Conservation (phyloP, 2,888 invertebrate species). For the Pristionchus fissidentatus region DNA sequence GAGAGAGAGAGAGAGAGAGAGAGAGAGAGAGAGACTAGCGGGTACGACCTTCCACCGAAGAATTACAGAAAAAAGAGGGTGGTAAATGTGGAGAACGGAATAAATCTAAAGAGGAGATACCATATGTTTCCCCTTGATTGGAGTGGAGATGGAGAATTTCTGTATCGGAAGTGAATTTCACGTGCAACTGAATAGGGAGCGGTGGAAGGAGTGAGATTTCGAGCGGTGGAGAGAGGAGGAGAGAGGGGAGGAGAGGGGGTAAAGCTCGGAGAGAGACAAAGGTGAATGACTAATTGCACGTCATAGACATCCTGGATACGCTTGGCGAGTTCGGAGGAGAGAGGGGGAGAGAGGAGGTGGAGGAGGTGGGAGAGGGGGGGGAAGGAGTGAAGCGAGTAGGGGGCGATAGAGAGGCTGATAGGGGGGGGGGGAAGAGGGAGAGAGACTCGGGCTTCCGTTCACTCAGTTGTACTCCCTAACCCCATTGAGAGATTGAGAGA, state of each 20-base stretch:
- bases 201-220: not conserved
- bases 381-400: not conserved
- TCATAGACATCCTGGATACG: not conserved
- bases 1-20: not conserved
- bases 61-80: not conserved
- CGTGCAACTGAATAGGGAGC: not conserved
- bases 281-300: constrained; percentile 14
- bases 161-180: no score
- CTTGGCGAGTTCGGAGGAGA: not conserved
- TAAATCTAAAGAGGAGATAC: not conserved
- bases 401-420: not conserved
- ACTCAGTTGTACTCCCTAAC: constrained; percentile 30
- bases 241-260: not conserved
- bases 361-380: constrained; percentile 10
- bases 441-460: constrained; percentile 5
- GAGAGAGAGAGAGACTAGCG: not conserved
- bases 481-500: constrained; percentile 32
- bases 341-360: not conserved
- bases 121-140: not conserved
- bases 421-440: not conserved
- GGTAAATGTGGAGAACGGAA: not conserved
- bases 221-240: constrained; percentile 23
- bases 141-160: not conserved
- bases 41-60: not conserved
- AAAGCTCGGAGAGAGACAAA: constrained; percentile 3